Evolutionary conservation across 2,113 vertebrate species (phyloP), one percentile per base, ranked within the genome.

Genomic region (Tylochromis polylepis): DNA sequence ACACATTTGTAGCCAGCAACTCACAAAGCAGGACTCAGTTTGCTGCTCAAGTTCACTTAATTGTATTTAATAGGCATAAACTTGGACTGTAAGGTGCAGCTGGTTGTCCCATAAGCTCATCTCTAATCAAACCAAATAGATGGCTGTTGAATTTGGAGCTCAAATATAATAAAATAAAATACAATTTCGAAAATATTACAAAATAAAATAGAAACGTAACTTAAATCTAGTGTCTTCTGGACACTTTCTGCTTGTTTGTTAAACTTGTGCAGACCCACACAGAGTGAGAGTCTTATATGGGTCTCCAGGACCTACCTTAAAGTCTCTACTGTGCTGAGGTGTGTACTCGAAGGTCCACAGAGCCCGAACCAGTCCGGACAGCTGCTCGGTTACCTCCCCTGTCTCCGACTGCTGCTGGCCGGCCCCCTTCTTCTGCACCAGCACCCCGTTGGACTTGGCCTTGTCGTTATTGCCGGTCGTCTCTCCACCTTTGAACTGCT

Each of bases 301-400:
- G 29, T 31, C 20, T 55, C 1, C 59, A 12, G 4, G n/a, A 82
- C 82, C 43, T 96, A 99, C 98, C 98, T 99, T 99, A 94, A 99
- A 99, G 91, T 99, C 97, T 36, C 98, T 97, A 93, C 98, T 99
- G 96, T 98, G 98, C 93, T 99, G 98, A 79, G 98, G 98, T 0
- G 98, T 99, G 96, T 99, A 99, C 91, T 99, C 97, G 58, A 99
- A 97, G n/a, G 98, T 99, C 98, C 98, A 99, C 14, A 99, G 97
- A 36, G 98, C 98, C 46, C 98, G 97, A 60, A 99, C 98, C 84
- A 99, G 97, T 7, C 97, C 96, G 88, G 98, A 98, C 91, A 99
- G 97, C 95, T 99, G 98, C 94, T 99, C 98, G 1, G 98, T 99
- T 67, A 99, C 98, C 96, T 99, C 98, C 5, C 98, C 98, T 1